Base-by-base conservation (phyloP, 1,140 invertebrate genomes). In the Druon quercuslanigerum region DNA sequence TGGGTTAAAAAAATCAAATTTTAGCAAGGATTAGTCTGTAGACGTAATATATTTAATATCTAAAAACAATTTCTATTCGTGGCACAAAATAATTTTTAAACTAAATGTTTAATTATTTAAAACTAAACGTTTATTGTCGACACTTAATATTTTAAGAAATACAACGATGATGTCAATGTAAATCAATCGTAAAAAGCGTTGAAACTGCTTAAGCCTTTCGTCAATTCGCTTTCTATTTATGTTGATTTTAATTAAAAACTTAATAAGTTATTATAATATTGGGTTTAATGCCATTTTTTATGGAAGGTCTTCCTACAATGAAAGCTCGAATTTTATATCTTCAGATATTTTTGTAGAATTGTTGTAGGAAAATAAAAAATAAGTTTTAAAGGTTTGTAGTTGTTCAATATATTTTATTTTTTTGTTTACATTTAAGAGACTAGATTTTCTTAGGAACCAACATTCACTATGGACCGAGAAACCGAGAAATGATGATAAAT, bases 51-150 rank as follows among this genome's bases (percentile, higher is more conserved):
- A 0, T 54, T 54, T 54, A 1, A 54, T 19, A 2, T 54, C 3
- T 54, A 9, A 9, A 54, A 54, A 2, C n/a, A 54, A 0, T 8
- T 54, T 19, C 52, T 17, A 4, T 33, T 66, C 25, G 16, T 33
- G 7, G 33, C 33, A 66, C 71, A 77, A 77, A 77, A 73, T 71
- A 70, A 33, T 70, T 25, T 72, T 25, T 74, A n/a, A 71, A 75
- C 17, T n/a, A n/a, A 54, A 54, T n/a, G 52, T n/a, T 17, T 19
- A n/a, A 54, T 5, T 25, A 25, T 25, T 72, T 25, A 72, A n/a
- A 71, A 75, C 17, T n/a, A n/a, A 54, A 54, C 7, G 52, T n/a
- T 17, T 19, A n/a, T 19, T 5, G 17, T 54, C 52, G 52, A 19
- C 17, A 17, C 52, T 54, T 54, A 17, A 54, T 46, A 46, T 46